phyloP scores from a whole-genome alignment of 2,888 invertebrate species.

The Hydropsyche betteni region DNA sequence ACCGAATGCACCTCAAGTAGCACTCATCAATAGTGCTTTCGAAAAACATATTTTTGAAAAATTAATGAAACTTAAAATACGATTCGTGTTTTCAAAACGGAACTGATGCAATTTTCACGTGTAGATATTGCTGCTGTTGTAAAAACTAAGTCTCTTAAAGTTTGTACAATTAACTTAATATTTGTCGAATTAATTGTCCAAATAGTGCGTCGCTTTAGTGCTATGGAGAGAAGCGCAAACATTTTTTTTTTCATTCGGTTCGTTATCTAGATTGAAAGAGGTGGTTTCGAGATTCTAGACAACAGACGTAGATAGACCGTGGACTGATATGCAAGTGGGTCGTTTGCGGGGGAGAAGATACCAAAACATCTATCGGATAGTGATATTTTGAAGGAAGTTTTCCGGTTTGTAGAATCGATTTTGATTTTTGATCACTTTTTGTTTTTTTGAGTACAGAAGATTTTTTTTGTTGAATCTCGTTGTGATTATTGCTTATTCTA shows the following conservation, averaged over 20 bases:
- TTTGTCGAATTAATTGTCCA: conserved; percentile 7
- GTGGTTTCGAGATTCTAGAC: conserved; percentile 7
- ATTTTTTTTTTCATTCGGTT: conserved; percentile 37
- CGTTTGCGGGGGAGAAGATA: neutral
- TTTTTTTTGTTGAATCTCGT: too few species aligned
- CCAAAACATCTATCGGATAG: too few species aligned
- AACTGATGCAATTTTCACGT: too few species aligned
- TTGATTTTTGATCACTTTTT: too few species aligned
- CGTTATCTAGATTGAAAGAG: conserved; percentile 41
- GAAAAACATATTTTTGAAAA: too few species aligned
- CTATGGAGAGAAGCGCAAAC: conserved; percentile 45
- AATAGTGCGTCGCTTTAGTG: neutral
- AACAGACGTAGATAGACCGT: conserved; percentile 1
- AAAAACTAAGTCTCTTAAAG: too few species aligned
- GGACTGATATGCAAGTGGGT: neutral
- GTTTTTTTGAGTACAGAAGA: too few species aligned
- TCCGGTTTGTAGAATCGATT: conserved; percentile 9
- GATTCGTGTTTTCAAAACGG: too few species aligned
- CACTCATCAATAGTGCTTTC: neutral
- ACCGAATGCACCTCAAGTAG: conserved; percentile 14
- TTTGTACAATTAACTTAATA: neutral
- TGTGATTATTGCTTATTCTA: too few species aligned
- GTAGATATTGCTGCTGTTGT: too few species aligned
- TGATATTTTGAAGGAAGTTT: neutral
- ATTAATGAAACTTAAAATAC: too few species aligned